Percentiles rank a stretch among this genome's conserved stretches.
Conservation (phyloP, 2,113 vertebrate species). For the Corvus moneduloides region DNA sequence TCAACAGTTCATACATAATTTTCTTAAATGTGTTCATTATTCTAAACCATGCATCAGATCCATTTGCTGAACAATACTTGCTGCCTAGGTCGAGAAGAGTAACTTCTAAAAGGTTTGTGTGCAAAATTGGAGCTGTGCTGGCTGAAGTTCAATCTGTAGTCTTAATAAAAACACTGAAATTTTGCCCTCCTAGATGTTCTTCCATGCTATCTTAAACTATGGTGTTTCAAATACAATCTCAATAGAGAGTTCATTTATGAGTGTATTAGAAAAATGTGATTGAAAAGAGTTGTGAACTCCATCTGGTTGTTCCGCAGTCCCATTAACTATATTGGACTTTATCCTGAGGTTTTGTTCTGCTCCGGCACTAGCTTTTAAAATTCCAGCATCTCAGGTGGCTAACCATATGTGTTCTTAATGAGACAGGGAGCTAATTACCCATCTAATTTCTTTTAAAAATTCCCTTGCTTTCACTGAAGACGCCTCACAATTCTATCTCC, state of each 20-base stretch:
- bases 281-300: neutral
- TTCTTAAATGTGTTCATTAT: neutral
- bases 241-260: neutral
- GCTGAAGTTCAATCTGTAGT: neutral
- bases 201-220: neutral
- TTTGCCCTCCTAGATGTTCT: neutral
- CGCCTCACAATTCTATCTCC: neutral
- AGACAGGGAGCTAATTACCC: constrained; percentile 40
- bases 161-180: neutral
- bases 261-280: neutral
- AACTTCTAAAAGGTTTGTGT: neutral
- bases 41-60: neutral
- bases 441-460: constrained; percentile 31
- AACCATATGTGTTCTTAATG: constrained; percentile 48
- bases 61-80: neutral
- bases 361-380: constrained; percentile 16
- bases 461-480: neutral
- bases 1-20: neutral
- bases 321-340: neutral
- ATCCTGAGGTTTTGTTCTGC: constrained; percentile 19
- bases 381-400: constrained; percentile 40
- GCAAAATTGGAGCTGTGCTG: neutral
- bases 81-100: neutral
- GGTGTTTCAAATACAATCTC: neutral
- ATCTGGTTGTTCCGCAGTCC: neutral